Conservation (phyloP, 2,888 invertebrate species). For the Leptopilina syphax region DNA sequence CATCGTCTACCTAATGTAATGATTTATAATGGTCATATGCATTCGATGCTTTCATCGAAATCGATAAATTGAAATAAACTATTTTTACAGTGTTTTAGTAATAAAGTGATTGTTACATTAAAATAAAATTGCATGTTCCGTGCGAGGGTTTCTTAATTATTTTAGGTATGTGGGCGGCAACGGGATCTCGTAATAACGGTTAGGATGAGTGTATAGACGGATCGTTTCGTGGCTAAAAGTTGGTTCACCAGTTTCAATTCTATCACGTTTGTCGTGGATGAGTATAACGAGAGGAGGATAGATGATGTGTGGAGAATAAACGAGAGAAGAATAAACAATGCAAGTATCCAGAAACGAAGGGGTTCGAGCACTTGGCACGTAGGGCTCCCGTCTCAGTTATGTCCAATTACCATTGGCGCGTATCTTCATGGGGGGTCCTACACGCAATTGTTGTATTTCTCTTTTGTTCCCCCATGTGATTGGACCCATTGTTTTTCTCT, state of each 20-base stretch:
- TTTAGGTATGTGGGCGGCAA: conserved; percentile 12
- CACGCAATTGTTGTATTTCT: conserved; percentile 75
- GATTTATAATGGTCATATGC: too few species aligned
- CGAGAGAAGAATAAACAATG: conserved; percentile 67
- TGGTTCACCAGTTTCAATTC: conserved; percentile 36
- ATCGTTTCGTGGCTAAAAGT: conserved; percentile 36
- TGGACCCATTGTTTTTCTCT: conserved; percentile 73
- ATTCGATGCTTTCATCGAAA: too few species aligned
- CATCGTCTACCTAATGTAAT: too few species aligned
- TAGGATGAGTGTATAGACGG: conserved; percentile 5
- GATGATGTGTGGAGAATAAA: conserved; percentile 52
- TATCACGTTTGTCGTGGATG: conserved; percentile 41
- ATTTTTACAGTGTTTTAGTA: too few species aligned
- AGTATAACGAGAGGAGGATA: conserved; percentile 51
- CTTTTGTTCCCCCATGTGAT: conserved; percentile 74
- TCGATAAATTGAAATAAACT: too few species aligned
- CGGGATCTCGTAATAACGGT: conserved; percentile 29
- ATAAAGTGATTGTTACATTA: too few species aligned
- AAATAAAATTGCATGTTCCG: too few species aligned
- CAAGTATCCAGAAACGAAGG: conserved; percentile 70
- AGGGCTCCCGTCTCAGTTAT: conserved; percentile 66
- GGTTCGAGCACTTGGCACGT: conserved; percentile 75
- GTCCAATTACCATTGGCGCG: conserved; percentile 75
- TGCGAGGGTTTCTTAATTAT: conserved; percentile 16
- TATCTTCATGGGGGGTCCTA: conserved; percentile 76